Percentiles rank a stretch among this genome's conserved stretches.
These are phyloP conservation scores for Drosophila planitibia DNA, from an alignment of 2,888 invertebrate genomes.

Conservation along the genomic window DNA sequence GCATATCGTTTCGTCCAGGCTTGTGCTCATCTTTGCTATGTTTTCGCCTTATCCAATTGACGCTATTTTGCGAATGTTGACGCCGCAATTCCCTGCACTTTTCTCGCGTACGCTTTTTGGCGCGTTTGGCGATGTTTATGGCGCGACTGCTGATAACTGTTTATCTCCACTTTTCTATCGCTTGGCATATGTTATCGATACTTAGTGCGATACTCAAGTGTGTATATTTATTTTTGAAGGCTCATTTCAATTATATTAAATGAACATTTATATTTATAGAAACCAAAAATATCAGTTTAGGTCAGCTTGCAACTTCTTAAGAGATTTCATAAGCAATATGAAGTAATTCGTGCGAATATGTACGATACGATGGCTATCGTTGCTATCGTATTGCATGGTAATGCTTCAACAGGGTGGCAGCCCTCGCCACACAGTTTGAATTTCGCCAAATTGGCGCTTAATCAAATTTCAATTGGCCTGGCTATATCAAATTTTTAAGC, in stretches of 20 bases:
- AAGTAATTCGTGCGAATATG: too few species aligned
- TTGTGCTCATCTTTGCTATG: constrained; percentile 67
- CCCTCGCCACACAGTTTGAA: not conserved
- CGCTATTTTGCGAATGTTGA: not conserved
- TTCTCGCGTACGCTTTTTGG: constrained; percentile 27
- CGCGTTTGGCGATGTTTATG: constrained; percentile 24
- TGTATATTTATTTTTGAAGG: not conserved
- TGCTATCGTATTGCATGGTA: not conserved
- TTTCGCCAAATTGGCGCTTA: constrained; percentile 9
- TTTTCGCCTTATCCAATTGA: not conserved
- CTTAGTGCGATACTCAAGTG: not conserved
- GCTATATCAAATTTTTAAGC: not conserved
- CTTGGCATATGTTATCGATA: constrained; percentile 18
- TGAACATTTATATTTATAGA: not conserved
- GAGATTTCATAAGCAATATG: not conserved
- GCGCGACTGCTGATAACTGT: constrained; percentile 7
- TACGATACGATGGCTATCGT: not conserved
- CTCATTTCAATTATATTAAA: not conserved
- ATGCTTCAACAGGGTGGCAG: constrained; percentile 4
- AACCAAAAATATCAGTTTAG: not conserved
- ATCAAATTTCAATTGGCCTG: not conserved
- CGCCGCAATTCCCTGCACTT: not conserved
- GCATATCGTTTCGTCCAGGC: constrained; percentile 80
- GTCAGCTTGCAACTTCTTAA: not conserved
- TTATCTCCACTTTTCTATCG: constrained; percentile 4